Percentiles rank a stretch among this genome's conserved stretches.
These are phyloP conservation scores for Brachyrhaphis roseni DNA, from an alignment of 2,797 vertebrate species.

Conservation along the genomic window DNA sequence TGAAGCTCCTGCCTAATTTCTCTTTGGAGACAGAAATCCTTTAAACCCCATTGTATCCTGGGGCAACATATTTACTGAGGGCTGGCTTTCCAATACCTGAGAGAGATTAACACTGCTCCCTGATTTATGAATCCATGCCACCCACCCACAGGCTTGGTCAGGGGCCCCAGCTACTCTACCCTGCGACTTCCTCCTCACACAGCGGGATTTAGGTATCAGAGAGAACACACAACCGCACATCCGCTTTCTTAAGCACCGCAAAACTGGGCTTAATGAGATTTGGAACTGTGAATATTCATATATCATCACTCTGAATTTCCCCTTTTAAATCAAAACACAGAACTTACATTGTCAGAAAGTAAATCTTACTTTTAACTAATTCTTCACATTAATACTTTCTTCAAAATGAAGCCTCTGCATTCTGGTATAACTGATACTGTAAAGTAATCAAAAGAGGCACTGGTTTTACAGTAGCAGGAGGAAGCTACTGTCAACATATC, in stretches of 20 bases:
- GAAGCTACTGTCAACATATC: conserved; percentile 48
- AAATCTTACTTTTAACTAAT: conserved; percentile 25
- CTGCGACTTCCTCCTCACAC: conserved; percentile 68
- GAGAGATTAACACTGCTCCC: conserved; percentile 92
- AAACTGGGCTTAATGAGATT: conserved; percentile 38
- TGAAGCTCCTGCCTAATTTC: conserved; percentile 93
- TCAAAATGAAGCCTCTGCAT: conserved; percentile 1
- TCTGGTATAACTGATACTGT: neutral
- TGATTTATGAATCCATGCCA: conserved; percentile 98
- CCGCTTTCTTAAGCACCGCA: conserved; percentile 31
- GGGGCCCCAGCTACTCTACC: conserved; percentile 67
- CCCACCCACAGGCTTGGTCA: conserved; percentile 81
- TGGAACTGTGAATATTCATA: conserved; percentile 37
- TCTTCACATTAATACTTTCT: conserved; percentile 1
- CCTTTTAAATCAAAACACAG: conserved; percentile 22
- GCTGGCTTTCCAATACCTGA: conserved; percentile 96
- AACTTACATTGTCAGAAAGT: conserved; percentile 12
- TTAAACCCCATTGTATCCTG: conserved; percentile 96
- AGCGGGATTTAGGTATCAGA: conserved; percentile 73
- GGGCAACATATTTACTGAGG: conserved; percentile 98
- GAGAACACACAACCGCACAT: conserved; percentile 48
- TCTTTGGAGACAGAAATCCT: conserved; percentile 99
- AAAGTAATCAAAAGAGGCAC: conserved; percentile 35
- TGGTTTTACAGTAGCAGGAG: conserved; percentile 14
- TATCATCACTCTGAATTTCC: conserved; percentile 38